Evolutionary conservation across 2,797 vertebrate genomes (phyloP), one percentile per base, ranked within the genome.

Genomic region (Bradypodion ventrale): DNA sequence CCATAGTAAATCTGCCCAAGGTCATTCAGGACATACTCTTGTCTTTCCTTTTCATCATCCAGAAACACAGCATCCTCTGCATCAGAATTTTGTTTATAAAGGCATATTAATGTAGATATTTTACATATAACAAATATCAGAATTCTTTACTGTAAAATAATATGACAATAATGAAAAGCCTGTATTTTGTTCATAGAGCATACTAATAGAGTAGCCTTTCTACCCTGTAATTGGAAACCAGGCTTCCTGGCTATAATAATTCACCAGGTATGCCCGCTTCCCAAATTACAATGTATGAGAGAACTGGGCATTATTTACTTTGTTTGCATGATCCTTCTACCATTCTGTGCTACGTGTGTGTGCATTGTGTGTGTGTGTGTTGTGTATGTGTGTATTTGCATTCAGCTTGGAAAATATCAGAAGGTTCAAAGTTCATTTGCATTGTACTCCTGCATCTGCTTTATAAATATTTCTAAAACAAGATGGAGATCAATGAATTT

Each of bases 21-120:
- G 92, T 99, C 98, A 40, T 96, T 98, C 93, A 99, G 92, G 87
- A 99, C 95, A 27, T 97, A 99, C 87, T 99, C 98, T 90, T 97
- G 91, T 59, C 96, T 96, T 95, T 99, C 97, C 0, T n/a, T 93
- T 32, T 97, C 97, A 0, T 98, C 95, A 1, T 97, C 96, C 95
- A 99, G 93, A 85, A 96, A 99, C 83, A 99, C 98, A 0, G 96
- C 91, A 76, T 99, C 98, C 40, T 94, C 98, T 99, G 92, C 42
- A 86, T 65, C 29, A 80, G 40, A 77, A 81, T 62, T 46, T 75
- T 70, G 68, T 87, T 86, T 23, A 91, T 44, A 69, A 90, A 88
- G 2, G 86, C 80, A 72, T 5, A 56, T 94, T 84, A 93, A 59
- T 42, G 83, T 2, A 85, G 66, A 25, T 7, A 66, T 4, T 92